These are phyloP conservation scores for Athrips mouffetella DNA, from an alignment of 2,888 invertebrate genomes.

Conservation along the genomic window DNA sequence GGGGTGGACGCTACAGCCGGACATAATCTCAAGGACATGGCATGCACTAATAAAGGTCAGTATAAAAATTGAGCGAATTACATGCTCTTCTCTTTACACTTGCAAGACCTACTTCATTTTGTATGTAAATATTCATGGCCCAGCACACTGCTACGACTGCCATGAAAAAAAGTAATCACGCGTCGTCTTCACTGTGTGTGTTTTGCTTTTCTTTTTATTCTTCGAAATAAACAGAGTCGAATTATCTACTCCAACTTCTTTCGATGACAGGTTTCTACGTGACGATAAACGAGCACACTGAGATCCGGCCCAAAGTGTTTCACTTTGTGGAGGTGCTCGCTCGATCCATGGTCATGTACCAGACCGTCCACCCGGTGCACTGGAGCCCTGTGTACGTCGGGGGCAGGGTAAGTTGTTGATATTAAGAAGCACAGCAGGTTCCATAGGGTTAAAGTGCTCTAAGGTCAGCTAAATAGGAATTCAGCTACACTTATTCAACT, in stretches of 20 bases:
- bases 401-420: slow-evolving; percentile 82
- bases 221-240: no score
- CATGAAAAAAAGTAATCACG: no score
- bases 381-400: slow-evolving; percentile 97
- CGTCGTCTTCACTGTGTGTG: no score
- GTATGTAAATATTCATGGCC: no score
- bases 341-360: slow-evolving; percentile 96
- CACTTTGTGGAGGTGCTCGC: slow-evolving; percentile 97
- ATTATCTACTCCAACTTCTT: background rate
- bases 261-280: slow-evolving; percentile 90
- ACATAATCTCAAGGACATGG: slow-evolving; percentile 94
- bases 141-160: no score
- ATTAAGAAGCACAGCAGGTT: background rate
- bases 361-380: slow-evolving; percentile 92
- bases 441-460: no score
- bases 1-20: slow-evolving; percentile 94
- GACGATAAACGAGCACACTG: slow-evolving; percentile 91
- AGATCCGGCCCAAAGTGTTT: slow-evolving; percentile 94
- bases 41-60: slow-evolving; percentile 97
- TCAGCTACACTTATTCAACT: no score
- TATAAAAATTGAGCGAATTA: background rate
- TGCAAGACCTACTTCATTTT: no score
- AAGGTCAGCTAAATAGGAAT: no score
- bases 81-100: no score
- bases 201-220: no score